phyloP scores from a whole-genome alignment of 2,113 vertebrate species.

The Semnornis frantzii region DNA sequence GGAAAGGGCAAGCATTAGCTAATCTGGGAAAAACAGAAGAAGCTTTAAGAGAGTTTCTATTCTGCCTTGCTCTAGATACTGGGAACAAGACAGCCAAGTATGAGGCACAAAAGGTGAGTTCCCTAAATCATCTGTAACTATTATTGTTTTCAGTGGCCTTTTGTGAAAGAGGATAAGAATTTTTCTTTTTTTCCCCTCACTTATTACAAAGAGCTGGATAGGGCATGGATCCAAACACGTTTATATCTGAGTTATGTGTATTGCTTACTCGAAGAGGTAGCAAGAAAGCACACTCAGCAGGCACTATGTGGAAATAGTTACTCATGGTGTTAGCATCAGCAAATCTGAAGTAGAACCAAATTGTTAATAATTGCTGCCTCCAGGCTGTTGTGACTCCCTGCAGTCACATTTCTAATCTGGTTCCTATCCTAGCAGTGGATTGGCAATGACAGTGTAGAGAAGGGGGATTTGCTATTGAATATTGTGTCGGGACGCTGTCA shows the following conservation, averaged over 20 bases:
- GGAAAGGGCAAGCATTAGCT: constrained; percentile 88
- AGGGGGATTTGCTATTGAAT: background rate
- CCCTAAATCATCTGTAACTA: background rate
- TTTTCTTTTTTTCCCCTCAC: background rate
- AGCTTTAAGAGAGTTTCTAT: constrained; percentile 88
- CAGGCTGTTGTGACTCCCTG: background rate
- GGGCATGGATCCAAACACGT: background rate
- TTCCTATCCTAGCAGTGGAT: background rate
- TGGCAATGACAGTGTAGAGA: background rate
- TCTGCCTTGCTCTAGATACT: constrained; percentile 87
- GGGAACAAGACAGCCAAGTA: constrained; percentile 82
- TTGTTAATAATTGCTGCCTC: background rate
- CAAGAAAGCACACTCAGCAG: background rate
- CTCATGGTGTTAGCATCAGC: background rate
- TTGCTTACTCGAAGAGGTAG: background rate
- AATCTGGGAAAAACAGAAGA: constrained; percentile 86
- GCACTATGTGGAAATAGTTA: background rate
- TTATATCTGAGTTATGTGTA: background rate
- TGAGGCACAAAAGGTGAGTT: constrained; percentile 85
- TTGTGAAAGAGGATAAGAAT: background rate
- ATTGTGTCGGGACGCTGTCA: background rate
- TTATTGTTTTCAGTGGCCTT: background rate
- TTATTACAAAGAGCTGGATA: background rate
- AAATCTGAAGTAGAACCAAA: background rate
- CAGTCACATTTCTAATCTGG: background rate